These are phyloP conservation scores for Saturnia pavonia DNA, from an alignment of 2,888 invertebrate species.

Conservation along the genomic window DNA sequence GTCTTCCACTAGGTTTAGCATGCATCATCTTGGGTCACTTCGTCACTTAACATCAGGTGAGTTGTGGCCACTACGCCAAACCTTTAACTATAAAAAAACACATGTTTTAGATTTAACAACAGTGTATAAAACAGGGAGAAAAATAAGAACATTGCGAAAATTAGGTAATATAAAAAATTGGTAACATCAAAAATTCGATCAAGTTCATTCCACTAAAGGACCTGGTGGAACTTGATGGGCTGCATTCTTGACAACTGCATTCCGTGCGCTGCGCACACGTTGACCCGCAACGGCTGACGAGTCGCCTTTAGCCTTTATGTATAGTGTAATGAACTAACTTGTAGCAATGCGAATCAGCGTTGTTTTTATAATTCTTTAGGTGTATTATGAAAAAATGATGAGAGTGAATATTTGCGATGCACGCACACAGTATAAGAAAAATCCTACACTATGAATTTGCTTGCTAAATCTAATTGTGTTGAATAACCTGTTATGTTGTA, in stretches of 20 bases:
- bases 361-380: not conserved
- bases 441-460: too few species aligned
- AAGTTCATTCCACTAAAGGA: conserved; percentile 22
- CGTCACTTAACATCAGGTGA: too few species aligned
- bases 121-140: not conserved
- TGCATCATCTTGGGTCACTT: too few species aligned
- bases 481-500: too few species aligned
- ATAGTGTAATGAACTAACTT: conserved; percentile 6
- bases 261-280: conserved; percentile 23
- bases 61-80: too few species aligned
- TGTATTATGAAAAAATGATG: not conserved
- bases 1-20: too few species aligned
- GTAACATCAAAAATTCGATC: not conserved
- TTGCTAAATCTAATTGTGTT: too few species aligned
- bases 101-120: not conserved
- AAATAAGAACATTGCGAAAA: not conserved
- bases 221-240: conserved; percentile 34
- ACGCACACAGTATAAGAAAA: too few species aligned
- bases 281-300: conserved; percentile 1
- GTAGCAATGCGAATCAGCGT: not conserved
- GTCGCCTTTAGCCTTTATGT: not conserved
- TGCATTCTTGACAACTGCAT: conserved; percentile 34
- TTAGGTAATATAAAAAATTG: not conserved
- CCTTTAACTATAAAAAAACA: too few species aligned
- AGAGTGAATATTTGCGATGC: too few species aligned